Percentiles rank a stretch among this genome's conserved stretches.
Evolutionary conservation across 2,888 invertebrate genomes (phyloP).

Genomic region (Drosophila peninsularis): DNA sequence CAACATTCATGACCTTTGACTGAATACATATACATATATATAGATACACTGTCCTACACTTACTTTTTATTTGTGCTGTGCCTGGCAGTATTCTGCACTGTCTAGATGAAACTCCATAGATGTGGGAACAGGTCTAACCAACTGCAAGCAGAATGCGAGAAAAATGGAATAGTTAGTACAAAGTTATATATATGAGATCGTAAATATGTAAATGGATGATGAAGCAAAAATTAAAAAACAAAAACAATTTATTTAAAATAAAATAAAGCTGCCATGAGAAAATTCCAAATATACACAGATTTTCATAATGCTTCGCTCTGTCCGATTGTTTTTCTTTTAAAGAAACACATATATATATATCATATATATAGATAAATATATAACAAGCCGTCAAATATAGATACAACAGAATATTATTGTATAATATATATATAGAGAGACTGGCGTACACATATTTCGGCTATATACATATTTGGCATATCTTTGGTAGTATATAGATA

Average conservation of each 20-base stretch:
- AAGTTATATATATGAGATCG: constrained; percentile 4
- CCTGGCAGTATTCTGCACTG: constrained; percentile 99
- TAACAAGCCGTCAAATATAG: constrained; percentile 55
- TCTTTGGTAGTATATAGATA: constrained; percentile 35
- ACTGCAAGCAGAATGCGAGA: constrained; percentile 86
- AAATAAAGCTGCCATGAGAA: background rate
- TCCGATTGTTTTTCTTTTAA: constrained; percentile 10
- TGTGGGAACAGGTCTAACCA: constrained; percentile 95
- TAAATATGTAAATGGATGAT: background rate
- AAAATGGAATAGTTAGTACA: constrained; percentile 26
- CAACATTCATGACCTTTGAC: constrained; percentile 56
- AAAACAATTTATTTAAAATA: background rate
- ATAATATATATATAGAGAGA: constrained; percentile 10
- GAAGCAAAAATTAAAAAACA: background rate
- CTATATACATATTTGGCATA: constrained; percentile 19
- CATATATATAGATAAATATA: background rate
- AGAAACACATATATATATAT: constrained; percentile 13
- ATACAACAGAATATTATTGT: constrained; percentile 49
- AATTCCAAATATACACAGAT: constrained; percentile 12
- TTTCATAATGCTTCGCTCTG: constrained; percentile 10
- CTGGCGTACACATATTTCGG: background rate
- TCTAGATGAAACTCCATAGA: constrained; percentile 99
- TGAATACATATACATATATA: background rate
- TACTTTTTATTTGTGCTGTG: constrained; percentile 96
- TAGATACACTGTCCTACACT: constrained; percentile 53